These are phyloP conservation scores for Hormiphora californensis DNA, from an alignment of 37 sponge, comb jelly and placozoan genomes.

Conservation along the genomic window DNA sequence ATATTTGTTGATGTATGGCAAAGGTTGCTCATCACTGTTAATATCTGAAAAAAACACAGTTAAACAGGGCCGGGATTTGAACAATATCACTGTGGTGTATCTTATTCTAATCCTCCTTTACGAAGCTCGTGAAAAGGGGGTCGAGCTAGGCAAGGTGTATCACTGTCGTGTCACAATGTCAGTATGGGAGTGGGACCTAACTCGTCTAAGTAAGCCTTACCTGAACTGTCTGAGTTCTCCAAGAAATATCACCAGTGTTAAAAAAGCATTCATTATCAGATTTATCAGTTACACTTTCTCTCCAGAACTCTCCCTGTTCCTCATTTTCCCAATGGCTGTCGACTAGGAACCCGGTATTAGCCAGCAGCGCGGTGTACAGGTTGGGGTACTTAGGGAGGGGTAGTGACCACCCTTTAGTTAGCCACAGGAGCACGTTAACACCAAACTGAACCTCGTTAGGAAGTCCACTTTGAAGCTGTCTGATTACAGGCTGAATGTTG, in stretches of 20 bases:
- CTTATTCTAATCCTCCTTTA: too few species aligned
- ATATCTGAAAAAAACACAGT: too few species aligned
- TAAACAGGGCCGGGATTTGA: too few species aligned
- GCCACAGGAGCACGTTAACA: neutral
- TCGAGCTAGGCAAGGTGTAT: too few species aligned
- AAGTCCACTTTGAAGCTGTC: conserved; percentile 40
- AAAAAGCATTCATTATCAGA: neutral
- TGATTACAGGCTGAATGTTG: neutral
- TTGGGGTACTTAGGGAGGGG: conserved; percentile 44
- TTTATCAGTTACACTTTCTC: neutral
- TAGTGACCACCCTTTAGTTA: conserved; percentile 22
- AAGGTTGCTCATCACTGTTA: too few species aligned
- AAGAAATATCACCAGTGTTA: neutral
- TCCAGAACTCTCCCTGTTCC: neutral
- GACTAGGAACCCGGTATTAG: conserved; percentile 22
- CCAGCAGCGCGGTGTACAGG: neutral
- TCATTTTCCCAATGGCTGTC: neutral
- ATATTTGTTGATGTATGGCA: too few species aligned
- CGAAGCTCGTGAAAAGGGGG: too few species aligned
- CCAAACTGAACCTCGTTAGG: conserved; percentile 49
- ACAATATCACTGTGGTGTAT: too few species aligned
- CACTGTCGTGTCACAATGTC: too few species aligned
- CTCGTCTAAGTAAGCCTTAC: too few species aligned
- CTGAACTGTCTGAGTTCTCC: neutral
- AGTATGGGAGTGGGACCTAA: too few species aligned